phyloP scores from a whole-genome alignment of 2,113 vertebrate genomes.

The Petrocephalus zakoni region DNA sequence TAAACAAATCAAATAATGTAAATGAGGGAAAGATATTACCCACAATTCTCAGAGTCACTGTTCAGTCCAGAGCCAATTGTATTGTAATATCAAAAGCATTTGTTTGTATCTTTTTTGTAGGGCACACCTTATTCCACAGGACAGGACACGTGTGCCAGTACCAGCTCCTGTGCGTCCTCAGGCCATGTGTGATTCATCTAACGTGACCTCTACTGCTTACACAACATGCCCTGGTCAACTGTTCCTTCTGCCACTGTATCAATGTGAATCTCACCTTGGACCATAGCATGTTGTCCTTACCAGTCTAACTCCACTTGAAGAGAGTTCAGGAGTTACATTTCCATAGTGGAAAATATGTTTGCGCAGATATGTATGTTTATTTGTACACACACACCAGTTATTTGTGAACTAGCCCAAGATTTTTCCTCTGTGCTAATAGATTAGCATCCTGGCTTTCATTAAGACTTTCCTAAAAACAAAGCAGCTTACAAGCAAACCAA shows the following conservation, averaged over 20 bases:
- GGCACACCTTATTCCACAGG: background rate
- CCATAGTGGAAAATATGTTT: background rate
- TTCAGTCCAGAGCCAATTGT: background rate
- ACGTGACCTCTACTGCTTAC: background rate
- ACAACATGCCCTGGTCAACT: background rate
- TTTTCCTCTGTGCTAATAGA: background rate
- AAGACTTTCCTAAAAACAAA: constrained; percentile 1
- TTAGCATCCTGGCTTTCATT: background rate
- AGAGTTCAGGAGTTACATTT: background rate
- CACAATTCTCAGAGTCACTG: background rate
- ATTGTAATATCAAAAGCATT: background rate
- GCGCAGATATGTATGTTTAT: background rate
- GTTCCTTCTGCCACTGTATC: background rate
- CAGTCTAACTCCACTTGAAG: background rate
- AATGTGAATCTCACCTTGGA: background rate
- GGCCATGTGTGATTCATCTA: background rate
- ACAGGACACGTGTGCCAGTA: background rate
- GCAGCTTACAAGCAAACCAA: background rate
- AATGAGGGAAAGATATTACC: background rate
- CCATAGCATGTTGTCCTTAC: background rate
- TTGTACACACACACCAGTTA: background rate
- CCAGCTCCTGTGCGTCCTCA: background rate
- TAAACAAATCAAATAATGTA: background rate
- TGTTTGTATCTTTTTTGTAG: background rate
- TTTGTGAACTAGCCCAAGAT: background rate